phyloP scores from a whole-genome alignment of 2,888 invertebrate genomes.

The Eristalis intricaria region DNA sequence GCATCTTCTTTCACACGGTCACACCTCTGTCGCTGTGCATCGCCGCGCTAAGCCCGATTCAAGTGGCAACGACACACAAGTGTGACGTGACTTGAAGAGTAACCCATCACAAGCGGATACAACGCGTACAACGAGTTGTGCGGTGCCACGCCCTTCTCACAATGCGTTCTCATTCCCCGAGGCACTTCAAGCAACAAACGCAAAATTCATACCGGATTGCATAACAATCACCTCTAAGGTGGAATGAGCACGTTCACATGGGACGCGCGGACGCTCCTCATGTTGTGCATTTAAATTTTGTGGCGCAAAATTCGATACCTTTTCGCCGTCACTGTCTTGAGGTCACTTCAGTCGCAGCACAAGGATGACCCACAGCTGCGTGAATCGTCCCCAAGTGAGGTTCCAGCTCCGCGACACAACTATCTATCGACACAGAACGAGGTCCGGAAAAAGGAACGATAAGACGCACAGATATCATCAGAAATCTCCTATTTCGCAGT shows the following conservation, averaged over 20 bases:
- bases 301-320: not conserved
- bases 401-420: too few species aligned
- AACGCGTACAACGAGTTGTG: not conserved
- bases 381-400: not conserved
- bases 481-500: constrained; percentile 32
- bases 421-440: not conserved
- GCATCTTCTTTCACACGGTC: not conserved
- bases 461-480: constrained; percentile 17
- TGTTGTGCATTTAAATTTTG: not conserved
- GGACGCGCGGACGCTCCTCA: not conserved
- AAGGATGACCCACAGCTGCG: not conserved
- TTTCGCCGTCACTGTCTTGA: not conserved
- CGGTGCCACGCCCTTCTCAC: not conserved
- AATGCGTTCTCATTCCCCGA: not conserved
- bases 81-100: not conserved
- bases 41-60: not conserved
- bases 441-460: constrained; percentile 19
- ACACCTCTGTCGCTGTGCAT: not conserved
- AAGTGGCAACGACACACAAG: not conserved
- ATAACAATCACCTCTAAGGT: not conserved
- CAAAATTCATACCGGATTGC: not conserved
- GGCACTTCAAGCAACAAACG: not conserved
- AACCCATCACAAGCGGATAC: not conserved
- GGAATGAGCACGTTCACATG: not conserved
- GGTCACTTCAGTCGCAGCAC: not conserved